phyloP scores from a whole-genome alignment of 1,140 invertebrate species.

The Hylaeus volcanicus region DNA sequence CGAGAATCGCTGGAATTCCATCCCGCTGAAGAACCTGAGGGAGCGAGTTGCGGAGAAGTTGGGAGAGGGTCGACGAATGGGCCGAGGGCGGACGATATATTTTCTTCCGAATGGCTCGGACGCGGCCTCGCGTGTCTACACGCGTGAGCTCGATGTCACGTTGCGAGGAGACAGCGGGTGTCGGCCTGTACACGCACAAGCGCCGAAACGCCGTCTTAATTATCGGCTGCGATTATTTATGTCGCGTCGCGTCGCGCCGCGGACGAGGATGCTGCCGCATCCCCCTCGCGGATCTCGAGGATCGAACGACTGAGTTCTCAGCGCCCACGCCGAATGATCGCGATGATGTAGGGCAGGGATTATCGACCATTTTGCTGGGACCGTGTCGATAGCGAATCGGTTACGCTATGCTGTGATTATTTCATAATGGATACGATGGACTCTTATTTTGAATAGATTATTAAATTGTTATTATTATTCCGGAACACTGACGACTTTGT shows the following conservation, averaged over 20 bases:
- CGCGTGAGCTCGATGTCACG: conserved; percentile 66
- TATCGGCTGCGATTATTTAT: conserved; percentile 71
- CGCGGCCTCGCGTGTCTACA: conserved; percentile 68
- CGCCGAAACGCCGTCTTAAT: conserved; percentile 71
- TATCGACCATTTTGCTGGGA: too few species aligned
- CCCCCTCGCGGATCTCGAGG: background rate
- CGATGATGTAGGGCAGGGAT: conserved; percentile 21
- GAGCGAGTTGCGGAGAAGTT: background rate
- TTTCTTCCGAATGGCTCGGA: conserved; percentile 44
- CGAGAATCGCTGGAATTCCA: conserved; percentile 51
- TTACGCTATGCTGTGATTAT: too few species aligned
- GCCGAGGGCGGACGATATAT: conserved; percentile 42
- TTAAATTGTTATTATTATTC: too few species aligned
- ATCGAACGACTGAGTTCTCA: background rate
- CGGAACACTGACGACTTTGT: too few species aligned
- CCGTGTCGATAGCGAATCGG: too few species aligned
- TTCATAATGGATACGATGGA: too few species aligned
- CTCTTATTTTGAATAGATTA: too few species aligned
- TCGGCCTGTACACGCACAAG: conserved; percentile 61
- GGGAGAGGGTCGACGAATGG: conserved; percentile 7
- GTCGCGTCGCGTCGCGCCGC: conserved; percentile 8
- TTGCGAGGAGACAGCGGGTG: conserved; percentile 71
- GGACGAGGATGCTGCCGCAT: background rate
- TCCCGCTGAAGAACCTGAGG: background rate
- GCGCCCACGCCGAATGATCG: conserved; percentile 1